Conservation (phyloP, 2,113 vertebrate genomes). For the Triplophysa rosa region DNA sequence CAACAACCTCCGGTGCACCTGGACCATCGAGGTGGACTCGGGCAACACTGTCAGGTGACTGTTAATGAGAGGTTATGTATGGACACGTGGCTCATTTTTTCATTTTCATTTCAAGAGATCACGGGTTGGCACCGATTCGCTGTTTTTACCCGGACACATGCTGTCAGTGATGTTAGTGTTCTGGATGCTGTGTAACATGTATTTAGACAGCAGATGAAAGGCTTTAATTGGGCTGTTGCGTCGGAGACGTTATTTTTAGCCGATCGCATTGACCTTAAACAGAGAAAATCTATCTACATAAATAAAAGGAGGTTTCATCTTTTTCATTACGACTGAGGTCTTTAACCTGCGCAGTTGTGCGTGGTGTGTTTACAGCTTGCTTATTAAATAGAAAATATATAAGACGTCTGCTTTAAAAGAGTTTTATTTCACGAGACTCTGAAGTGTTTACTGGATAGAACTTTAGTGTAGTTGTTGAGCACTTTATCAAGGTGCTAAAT, state of each 20-base stretch:
- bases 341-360: neutral
- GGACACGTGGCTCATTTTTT: neutral
- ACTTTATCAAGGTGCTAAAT: no score
- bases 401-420: neutral
- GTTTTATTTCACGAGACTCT: no score
- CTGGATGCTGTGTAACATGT: neutral
- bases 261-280: constrained; percentile 19
- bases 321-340: constrained; percentile 13
- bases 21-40: constrained; percentile 92
- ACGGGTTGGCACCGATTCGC: no score
- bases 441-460: neutral
- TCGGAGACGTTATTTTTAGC: constrained; percentile 5
- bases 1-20: constrained; percentile 93
- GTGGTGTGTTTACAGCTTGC: no score
- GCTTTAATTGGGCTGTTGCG: neutral
- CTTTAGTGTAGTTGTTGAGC: neutral
- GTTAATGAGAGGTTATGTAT: neutral
- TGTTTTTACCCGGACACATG: no score
- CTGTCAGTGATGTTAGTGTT: no score
- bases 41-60: constrained; percentile 95
- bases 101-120: no score
- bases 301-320: constrained; percentile 18
- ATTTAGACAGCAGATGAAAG: neutral
- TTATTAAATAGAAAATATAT: neutral
- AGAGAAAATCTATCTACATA: constrained; percentile 13